Conservation (phyloP, 2,888 invertebrate genomes). For the Drepana falcataria region DNA sequence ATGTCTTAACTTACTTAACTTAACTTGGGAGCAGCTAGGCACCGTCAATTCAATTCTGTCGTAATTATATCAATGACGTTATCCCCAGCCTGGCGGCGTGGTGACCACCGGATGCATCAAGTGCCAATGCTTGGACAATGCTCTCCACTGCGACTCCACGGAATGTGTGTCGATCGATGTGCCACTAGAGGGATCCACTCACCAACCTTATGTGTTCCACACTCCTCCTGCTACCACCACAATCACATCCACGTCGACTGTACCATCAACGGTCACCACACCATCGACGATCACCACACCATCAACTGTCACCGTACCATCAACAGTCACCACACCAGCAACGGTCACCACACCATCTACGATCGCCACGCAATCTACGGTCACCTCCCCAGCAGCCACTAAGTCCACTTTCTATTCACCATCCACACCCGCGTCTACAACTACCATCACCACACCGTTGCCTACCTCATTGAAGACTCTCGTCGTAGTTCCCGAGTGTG, state of each 20-base stretch:
- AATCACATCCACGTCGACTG: constrained; percentile 11
- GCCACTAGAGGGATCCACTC: constrained; percentile 29
- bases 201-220: constrained; percentile 27
- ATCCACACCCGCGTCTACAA: constrained; percentile 8
- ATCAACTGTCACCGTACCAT: too few relatives aligned
- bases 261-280: too few relatives aligned
- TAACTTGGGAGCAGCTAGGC: too few relatives aligned
- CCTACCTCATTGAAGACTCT: constrained; percentile 44
- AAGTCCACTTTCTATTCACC: constrained; percentile 8
- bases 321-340: too few relatives aligned
- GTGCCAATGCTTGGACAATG: constrained; percentile 90
- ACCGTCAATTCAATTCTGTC: not conserved
- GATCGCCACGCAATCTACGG: constrained; percentile 32
- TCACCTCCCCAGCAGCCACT: constrained; percentile 55
- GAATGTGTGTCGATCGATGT: constrained; percentile 55
- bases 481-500: constrained; percentile 62
- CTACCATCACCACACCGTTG: constrained; percentile 8
- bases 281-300: too few relatives aligned
- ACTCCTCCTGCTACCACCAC: not conserved
- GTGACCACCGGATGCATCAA: constrained; percentile 81
- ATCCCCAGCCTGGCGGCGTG: constrained; percentile 83
- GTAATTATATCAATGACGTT: not conserved
- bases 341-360: too few relatives aligned
- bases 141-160: constrained; percentile 82
- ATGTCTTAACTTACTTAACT: too few relatives aligned